A percentile compares a stretch with the other conserved stretches of the same genome.
These are phyloP conservation scores for Pheucticus melanocephalus DNA, from an alignment of 2,113 vertebrate species.

Conservation along the genomic window DNA sequence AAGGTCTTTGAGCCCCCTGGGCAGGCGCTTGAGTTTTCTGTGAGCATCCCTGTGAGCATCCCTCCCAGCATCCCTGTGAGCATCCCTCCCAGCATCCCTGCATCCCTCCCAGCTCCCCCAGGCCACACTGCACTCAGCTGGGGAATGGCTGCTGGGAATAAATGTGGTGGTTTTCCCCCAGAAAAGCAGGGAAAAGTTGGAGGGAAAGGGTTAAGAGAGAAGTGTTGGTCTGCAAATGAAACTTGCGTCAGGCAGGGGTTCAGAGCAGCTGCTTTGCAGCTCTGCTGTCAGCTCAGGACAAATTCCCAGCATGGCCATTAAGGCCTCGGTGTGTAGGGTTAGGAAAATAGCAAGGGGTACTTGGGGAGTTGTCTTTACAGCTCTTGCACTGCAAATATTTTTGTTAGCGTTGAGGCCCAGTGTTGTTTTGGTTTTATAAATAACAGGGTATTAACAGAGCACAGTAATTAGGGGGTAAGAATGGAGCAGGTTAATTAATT, in stretches of 20 bases:
- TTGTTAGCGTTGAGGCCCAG: constrained; percentile 6
- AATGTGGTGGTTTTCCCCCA: not conserved
- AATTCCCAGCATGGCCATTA: constrained; percentile 69
- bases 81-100: not conserved
- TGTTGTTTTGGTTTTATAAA: constrained; percentile 47
- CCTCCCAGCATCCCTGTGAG: not conserved
- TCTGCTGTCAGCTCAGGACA: constrained; percentile 55
- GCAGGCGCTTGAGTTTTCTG: not conserved
- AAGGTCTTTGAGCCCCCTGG: too few species aligned
- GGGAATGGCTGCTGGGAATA: not conserved
- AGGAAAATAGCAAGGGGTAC: constrained; percentile 60
- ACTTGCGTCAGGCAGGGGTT: constrained; percentile 30
- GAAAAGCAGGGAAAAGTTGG: not conserved
- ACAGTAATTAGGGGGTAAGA: constrained; percentile 39
- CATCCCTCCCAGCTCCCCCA: not conserved
- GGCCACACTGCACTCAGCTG: not conserved
- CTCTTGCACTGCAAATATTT: constrained; percentile 40
- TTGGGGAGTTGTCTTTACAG: constrained; percentile 55
- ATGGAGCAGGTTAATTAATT: constrained; percentile 37
- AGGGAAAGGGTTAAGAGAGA: constrained; percentile 56
- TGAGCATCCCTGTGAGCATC: not conserved
- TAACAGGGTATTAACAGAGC: constrained; percentile 13
- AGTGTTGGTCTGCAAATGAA: constrained; percentile 52
- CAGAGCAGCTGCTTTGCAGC: constrained; percentile 29
- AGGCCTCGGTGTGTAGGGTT: constrained; percentile 57